Base-by-base conservation (phyloP, 1,140 invertebrate species). In the Heliothis subflexa region DNA sequence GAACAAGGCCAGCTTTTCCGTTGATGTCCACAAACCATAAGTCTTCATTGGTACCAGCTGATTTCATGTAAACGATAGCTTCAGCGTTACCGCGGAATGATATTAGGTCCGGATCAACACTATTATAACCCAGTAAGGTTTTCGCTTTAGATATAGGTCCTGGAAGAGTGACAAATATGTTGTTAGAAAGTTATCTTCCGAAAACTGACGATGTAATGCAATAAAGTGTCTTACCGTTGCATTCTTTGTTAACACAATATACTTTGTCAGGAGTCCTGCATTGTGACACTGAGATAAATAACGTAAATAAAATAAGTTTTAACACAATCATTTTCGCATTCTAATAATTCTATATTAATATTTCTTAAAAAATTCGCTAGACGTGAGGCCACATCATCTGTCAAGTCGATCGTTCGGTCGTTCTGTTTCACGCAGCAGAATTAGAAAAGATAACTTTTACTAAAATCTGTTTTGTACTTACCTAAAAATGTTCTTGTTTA, bases 1-100 rank as follows among this genome's bases (percentile, higher is more conserved):
- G 96, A 25, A 96, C 96, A 92, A 97, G 98, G 57, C 97, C 97
- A 81, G 95, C 91, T 85, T 95, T 95, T 33, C 96, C 97, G 88
- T 96, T 95, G 45, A 97, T 96, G 92, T 96, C 95, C 25, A 96
- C 96, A 83, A 96, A 97, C 97, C 97, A 98, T 74, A 97, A 90
- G 80, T 96, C 96, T 9, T 83, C 86, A 81, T 96, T 95, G 3
- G 83, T 95, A 25, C 97, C 97, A 86, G 96, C 96, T 80, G 96
- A 95, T 93, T 97, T 98, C 89, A 97, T 97, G 78, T 95, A 96
- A 78, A 98, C 95, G 72, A 89, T 95, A 1, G 97, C 96, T 3
- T 96, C 93, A n/a, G 91, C 85, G 88, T 97, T 96, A 13, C 85
- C 86, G 45, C 92, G 91, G 91, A 97, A 97, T 33, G 96, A 95